Base-by-base conservation (phyloP, 2,888 invertebrate species). In the Philonicus albiceps region DNA sequence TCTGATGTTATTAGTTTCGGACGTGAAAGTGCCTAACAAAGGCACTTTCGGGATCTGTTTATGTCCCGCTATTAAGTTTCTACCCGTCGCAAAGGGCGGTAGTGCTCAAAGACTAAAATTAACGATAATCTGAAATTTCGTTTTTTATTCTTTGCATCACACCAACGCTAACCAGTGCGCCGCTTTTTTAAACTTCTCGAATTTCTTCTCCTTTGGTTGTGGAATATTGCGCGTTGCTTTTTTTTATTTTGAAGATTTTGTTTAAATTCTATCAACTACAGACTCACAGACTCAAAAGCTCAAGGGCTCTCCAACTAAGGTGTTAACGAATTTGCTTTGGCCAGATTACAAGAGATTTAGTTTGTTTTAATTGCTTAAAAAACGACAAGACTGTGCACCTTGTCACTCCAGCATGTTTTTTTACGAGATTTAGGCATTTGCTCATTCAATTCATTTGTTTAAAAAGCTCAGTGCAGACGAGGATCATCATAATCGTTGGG, bases 1-100 rank as follows among this genome's bases (percentile, higher is more conserved):
- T 78, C 49, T 13, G 49, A 43, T 30, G 78, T 37, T 78, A 78
- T 78, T 78, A 78, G 78, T 78, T 78, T 78, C 49, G 78, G 78
- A 49, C 78, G 37, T 78, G 49, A 49, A 78, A 49, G 64, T 22
- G 64, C 22, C 55, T 8, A 27, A 27, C 64, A 27, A 27, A 22
- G 22, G 27, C 64, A 64, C 64, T 13, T 64, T 64, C 64, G 64
- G 49, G 64, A 64, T 64, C 64, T 64, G 64, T 64, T 64, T 64
- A 64, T 64, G 64, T 64, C 64, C 27, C 27, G 64, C 64, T 64
- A 64, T 64, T 64, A 64, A 64, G 64, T 64, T 64, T 64, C 64
- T 64, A 22, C 64, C 55, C 19, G 55, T 6, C 55, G 55, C 55
- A 55, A 19, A 19, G 6, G 6, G 55, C 22, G 19, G 55, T 22